A percentile compares a stretch with the other conserved stretches of the same genome.
phyloP scores from a whole-genome alignment of 1,140 invertebrate genomes.

The Bombus picipes region DNA sequence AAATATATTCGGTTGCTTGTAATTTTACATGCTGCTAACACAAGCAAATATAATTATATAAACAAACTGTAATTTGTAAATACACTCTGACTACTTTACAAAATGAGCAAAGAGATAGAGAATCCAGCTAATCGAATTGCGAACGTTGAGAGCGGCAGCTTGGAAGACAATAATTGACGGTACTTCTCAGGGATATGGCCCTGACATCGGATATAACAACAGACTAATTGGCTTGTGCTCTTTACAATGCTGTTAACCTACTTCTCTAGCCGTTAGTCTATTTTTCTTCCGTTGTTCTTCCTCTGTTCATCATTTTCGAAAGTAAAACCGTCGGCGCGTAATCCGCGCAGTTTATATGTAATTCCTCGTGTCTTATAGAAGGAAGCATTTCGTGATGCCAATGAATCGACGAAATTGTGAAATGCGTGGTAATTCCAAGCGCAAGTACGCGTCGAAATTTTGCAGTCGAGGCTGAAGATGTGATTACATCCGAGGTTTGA shows the following conservation, averaged over 20 bases:
- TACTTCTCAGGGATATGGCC: conserved; percentile 53
- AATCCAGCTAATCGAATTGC: conserved; percentile 33
- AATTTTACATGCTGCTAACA: not conserved
- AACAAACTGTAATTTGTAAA: not conserved
- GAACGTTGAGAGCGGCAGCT: conserved; percentile 45
- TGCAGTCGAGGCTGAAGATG: not conserved
- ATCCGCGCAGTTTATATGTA: not conserved
- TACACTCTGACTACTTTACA: not conserved
- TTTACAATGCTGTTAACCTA: conserved; percentile 40
- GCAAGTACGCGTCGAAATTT: not conserved
- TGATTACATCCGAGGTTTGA: no score
- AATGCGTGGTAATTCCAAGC: not conserved
- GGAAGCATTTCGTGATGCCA: not conserved
- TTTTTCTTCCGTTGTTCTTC: not conserved
- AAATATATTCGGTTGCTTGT: not conserved
- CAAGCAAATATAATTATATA: conserved; percentile 10
- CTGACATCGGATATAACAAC: conserved; percentile 70
- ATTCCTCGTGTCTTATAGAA: not conserved
- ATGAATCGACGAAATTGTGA: not conserved
- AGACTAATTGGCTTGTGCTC: not conserved
- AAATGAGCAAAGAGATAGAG: not conserved
- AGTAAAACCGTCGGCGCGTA: conserved; percentile 9
- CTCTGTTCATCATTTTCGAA: conserved; percentile 20
- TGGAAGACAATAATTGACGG: conserved; percentile 60
- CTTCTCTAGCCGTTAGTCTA: not conserved